Conservation (phyloP, 2,888 invertebrate genomes). For the Prosapia bicincta region DNA sequence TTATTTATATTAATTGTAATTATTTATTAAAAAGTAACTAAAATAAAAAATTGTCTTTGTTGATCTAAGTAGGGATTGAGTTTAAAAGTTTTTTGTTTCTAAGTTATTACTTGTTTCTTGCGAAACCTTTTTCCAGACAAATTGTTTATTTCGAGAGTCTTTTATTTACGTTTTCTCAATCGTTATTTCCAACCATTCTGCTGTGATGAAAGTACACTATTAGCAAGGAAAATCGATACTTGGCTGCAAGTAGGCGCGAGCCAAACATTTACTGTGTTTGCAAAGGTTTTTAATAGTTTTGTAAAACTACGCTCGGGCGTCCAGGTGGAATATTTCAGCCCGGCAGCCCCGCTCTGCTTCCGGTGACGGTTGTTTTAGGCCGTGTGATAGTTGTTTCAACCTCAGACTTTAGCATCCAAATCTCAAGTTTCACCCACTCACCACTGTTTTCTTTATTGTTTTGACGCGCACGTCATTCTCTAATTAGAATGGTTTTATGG, state of each 20-base stretch:
- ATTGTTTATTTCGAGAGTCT: no score
- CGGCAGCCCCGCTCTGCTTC: neutral
- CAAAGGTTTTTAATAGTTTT: neutral
- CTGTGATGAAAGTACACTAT: no score
- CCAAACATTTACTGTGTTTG: neutral
- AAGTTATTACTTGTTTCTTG: no score
- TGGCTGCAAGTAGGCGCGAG: neutral
- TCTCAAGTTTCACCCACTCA: neutral
- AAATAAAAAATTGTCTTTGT: no score
- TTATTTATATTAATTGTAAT: no score
- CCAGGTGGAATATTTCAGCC: neutral
- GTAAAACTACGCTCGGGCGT: neutral
- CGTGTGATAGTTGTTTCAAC: neutral
- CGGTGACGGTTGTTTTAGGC: neutral
- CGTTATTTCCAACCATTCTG: no score
- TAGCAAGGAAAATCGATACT: no score
- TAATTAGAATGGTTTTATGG: neutral
- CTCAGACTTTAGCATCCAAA: neutral
- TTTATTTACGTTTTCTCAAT: no score
- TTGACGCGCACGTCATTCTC: neutral
- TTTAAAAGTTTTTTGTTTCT: no score
- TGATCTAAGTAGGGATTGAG: no score
- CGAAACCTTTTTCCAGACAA: no score
- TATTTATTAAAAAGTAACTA: no score
- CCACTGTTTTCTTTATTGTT: neutral